Evolutionary conservation across 2,113 vertebrate species (phyloP), one percentile per base, ranked within the genome.

Genomic region (Alaudala cheleensis): DNA sequence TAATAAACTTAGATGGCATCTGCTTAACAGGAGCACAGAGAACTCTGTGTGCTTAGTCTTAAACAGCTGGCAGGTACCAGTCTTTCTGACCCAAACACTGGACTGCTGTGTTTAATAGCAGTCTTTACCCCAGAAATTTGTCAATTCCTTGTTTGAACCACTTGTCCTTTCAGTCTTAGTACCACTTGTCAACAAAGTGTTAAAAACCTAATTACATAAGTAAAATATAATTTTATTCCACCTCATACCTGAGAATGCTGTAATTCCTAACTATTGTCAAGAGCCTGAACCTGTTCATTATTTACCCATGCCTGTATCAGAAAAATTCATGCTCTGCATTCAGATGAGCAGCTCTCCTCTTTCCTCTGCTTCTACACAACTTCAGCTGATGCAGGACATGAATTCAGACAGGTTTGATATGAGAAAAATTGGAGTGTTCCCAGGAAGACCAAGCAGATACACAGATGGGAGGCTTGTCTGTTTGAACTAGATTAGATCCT

Each of bases 231-330:
- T 40, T 87, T 82, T 44, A 77, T 62, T 78, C 23, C 25, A 74
- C 29, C 11, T 84, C 3, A 0, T 53, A 67, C 5, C 22, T 2
- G 18, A 87, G 44, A 57, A 87, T 17, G n/a, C 26, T 7, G 1
- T 23, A 50, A 88, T 69, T 81, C 49, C 56, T 60, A 60, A 84
- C 42, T 42, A 39, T 0, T 50, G 53, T 42, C 44, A 82, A 81
- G 54, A 72, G 42, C 24, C 34, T 58, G 42, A 94, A 72, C 25
- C 42, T 42, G 12, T 60, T 62, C 40, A 73, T 39, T 57, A 80
- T n/a, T 39, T 65, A 3, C 7, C 42, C 0, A 0, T n/a, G 50
- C 8, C 33, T 37, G 3, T 25, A 57, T 18, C 29, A 61, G 62
- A 84, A 83, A 18, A 76, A 70, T 7, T 76, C 14, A 50, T 42